A percentile compares a stretch with the other conserved stretches of the same genome.
Evolutionary conservation across 2,888 invertebrate species (phyloP).

Genomic region (Troides helena): DNA sequence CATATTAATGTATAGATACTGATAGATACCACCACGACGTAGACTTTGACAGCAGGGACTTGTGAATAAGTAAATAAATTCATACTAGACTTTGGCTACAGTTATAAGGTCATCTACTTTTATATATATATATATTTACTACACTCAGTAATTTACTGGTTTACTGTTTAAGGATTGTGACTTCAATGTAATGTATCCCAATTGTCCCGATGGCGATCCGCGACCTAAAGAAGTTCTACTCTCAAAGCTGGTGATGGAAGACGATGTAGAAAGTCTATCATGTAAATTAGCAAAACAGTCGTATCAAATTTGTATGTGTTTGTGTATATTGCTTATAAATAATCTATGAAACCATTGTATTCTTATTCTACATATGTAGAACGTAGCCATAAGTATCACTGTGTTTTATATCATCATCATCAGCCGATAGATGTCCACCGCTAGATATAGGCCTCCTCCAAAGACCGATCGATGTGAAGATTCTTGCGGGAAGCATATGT

Average conservation of each 20-base stretch:
- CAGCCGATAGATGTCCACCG: not conserved
- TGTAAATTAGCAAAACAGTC: slow-evolving; percentile 4
- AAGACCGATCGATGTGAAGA: no score
- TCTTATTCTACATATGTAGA: not conserved
- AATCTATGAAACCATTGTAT: not conserved
- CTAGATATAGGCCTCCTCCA: no score
- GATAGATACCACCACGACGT: no score
- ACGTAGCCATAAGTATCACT: not conserved
- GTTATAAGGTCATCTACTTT: no score
- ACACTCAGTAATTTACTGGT: no score
- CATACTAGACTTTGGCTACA: no score
- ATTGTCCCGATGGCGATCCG: slow-evolving; percentile 66
- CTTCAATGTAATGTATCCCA: slow-evolving; percentile 55
- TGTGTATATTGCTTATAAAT: slow-evolving; percentile 10
- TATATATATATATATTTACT: no score
- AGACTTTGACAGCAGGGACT: no score
- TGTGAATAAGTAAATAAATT: no score
- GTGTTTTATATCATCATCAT: not conserved
- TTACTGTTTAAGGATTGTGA: slow-evolving; percentile 60
- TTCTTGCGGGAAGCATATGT: no score
- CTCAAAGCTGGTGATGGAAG: slow-evolving; percentile 45
- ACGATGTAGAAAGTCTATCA: slow-evolving; percentile 20
- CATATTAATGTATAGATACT: no score
- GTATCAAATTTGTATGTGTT: not conserved
- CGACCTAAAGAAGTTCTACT: slow-evolving; percentile 49